A percentile compares a stretch with the other conserved stretches of the same genome.
These are phyloP conservation scores for Calliphora vomitoria DNA, from an alignment of 2,888 invertebrate species.

Conservation along the genomic window DNA sequence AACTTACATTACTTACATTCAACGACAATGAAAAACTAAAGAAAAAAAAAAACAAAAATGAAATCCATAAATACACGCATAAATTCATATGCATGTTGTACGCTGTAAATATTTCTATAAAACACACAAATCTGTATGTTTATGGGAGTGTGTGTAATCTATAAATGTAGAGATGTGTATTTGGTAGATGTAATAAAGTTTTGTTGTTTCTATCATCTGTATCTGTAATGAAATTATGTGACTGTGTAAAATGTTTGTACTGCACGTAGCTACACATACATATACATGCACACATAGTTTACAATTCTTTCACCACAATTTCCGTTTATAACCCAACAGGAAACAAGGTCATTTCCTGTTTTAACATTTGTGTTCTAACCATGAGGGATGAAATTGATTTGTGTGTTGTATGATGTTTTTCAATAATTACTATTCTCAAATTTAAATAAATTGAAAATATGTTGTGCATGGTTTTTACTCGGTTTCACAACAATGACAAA, in stretches of 20 bases:
- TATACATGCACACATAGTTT: neutral
- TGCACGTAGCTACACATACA: neutral
- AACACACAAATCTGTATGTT: neutral
- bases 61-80: neutral
- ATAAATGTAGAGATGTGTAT: neutral
- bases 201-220: constrained; percentile 11
- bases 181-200: constrained; percentile 11
- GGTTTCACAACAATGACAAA: neutral
- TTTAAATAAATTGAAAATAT: constrained; percentile 41
- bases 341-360: constrained; percentile 59
- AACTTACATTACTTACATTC: neutral
- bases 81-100: neutral
- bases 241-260: constrained; percentile 12
- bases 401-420: constrained; percentile 34
- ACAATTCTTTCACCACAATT: constrained; percentile 46
- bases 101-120: neutral
- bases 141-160: neutral
- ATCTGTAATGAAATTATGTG: constrained; percentile 31
- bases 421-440: constrained; percentile 15
- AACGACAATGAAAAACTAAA: neutral
- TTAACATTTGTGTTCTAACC: constrained; percentile 26
- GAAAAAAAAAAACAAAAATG: neutral
- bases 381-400: constrained; percentile 31
- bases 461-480: neutral
- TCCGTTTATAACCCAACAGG: constrained; percentile 56